Conservation (phyloP, 2,113 vertebrate genomes). For the Opisthocomus hoazin region DNA sequence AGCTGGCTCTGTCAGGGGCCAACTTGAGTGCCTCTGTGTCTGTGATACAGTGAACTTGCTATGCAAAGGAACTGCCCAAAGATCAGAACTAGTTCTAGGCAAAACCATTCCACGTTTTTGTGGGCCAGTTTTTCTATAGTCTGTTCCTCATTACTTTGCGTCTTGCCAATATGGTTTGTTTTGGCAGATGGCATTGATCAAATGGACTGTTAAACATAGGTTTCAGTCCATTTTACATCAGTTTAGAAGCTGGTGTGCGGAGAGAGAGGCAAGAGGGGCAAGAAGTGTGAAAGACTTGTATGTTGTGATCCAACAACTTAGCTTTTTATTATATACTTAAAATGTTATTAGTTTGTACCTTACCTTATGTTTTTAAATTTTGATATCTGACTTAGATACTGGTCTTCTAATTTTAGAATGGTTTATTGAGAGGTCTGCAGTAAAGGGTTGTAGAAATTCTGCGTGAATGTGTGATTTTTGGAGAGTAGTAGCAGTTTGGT, state of each 20-base stretch:
- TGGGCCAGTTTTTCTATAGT: not conserved
- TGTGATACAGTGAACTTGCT: not conserved
- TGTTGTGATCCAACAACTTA: not conserved
- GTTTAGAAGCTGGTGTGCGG: not conserved
- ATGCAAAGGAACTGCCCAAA: not conserved
- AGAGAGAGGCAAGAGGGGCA: not conserved
- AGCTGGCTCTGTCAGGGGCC: not conserved
- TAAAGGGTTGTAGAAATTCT: not conserved
- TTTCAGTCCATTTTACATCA: not conserved
- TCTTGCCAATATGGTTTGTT: not conserved
- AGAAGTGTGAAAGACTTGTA: not conserved
- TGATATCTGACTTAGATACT: not conserved
- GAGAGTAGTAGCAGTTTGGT: not conserved
- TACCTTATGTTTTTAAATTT: not conserved
- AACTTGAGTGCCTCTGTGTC: not conserved
- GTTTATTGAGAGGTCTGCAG: not conserved
- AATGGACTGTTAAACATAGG: not conserved
- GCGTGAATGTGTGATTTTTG: not conserved
- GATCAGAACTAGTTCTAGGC: not conserved
- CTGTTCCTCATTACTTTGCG: not conserved
- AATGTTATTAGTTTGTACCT: not conserved
- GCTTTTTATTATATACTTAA: not conserved
- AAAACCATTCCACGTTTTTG: not conserved
- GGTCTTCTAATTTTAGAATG: not conserved
- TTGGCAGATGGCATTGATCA: not conserved